Percentiles rank a stretch among this genome's conserved stretches.
These are phyloP conservation scores for Cataglyphis cursor DNA, from an alignment of 2,888 invertebrate species.

Conservation along the genomic window DNA sequence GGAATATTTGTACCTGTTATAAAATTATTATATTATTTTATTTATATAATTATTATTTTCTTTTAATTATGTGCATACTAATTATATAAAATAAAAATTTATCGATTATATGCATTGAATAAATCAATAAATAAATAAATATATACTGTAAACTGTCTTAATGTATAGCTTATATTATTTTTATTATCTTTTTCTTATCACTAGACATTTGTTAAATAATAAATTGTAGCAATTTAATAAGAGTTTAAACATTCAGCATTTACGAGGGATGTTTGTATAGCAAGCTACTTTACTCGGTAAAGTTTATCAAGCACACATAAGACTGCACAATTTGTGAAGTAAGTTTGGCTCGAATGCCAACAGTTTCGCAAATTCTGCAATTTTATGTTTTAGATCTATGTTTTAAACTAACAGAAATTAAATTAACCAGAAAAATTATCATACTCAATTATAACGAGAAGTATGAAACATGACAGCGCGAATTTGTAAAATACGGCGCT, in stretches of 20 bases:
- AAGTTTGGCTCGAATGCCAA: constrained; percentile 22
- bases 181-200: not conserved
- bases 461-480: not conserved
- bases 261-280: constrained; percentile 15
- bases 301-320: constrained; percentile 1
- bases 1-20: not conserved
- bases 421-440: not conserved
- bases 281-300: constrained; percentile 13
- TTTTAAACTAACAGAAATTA: not conserved
- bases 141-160: not conserved
- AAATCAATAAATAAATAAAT: too few relatives aligned
- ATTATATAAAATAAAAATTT: not conserved
- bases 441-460: not conserved
- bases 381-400: not conserved
- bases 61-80: not conserved
- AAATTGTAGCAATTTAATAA: constrained; percentile 26
- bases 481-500: not conserved
- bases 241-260: constrained; percentile 4
- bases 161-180: not conserved
- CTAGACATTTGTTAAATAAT: constrained; percentile 8
- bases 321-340: constrained; percentile 16
- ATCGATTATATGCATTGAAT: not conserved
- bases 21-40: not conserved
- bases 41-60: not conserved
- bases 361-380: not conserved